Base-by-base conservation (phyloP, 2,113 vertebrate genomes). In the Engraulis encrasicolus region DNA sequence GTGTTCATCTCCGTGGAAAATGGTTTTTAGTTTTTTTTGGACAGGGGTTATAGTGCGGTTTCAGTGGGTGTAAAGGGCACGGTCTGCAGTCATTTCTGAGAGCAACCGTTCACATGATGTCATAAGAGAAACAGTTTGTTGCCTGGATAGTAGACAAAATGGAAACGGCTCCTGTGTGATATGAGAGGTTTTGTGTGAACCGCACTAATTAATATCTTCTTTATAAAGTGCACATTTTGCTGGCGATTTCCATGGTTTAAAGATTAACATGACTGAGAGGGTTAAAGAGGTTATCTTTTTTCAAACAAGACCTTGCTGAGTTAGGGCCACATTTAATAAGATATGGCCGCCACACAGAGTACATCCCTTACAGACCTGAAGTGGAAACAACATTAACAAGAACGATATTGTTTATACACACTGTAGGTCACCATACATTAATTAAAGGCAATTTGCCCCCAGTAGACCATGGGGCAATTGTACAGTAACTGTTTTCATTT, bases 401-500 rank as follows among this genome's bases (percentile, higher is more conserved):
- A 84, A 77, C 80, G 52, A 86, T 85, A 82, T 9, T 85, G 86
- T 89, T 89, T 87, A 84, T 79, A 79, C 86, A 84, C 54, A 81
- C 38, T 12, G 58, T 0, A 37, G 78, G 81, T 79, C 18, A 50
- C 80, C 81, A 81, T 85, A 86, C 83, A 84, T 84, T 84, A 86
- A 89, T 85, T 50, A 85, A 88, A 54, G 5, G 78, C 6, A 45
- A 14, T 79, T 23, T 78, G 84, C 82, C 66, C 54, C 48, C 66
- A 82, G 79, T 86, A 45, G 74, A 79, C 45, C 48, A 49, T 80
- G 38, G 83, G 81, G 80, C 74, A 80, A 85, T 80, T 82, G 58
- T n/a, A n/a, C n/a, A n/a, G n/a, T 71, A 54, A 74, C 82, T 87
- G 85, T 91, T 89, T 91, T 91, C 50, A 80, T 91, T 90, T 88